These are phyloP conservation scores for Falco punctatus DNA, from an alignment of 2,113 vertebrate species.

Conservation along the genomic window DNA sequence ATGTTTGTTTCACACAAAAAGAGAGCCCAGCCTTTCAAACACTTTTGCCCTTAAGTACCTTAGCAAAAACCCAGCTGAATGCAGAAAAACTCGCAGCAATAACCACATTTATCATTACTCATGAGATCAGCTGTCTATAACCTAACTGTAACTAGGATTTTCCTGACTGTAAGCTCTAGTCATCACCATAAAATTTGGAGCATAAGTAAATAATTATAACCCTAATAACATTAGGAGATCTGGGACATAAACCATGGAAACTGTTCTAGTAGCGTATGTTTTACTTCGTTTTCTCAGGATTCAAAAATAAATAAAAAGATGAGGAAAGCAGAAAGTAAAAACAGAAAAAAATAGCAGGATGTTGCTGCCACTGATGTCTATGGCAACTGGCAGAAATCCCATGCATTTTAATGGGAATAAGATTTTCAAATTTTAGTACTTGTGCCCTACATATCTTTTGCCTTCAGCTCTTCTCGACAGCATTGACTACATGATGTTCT, in stretches of 20 bases:
- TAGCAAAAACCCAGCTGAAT: neutral
- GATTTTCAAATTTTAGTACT: conserved; percentile 65
- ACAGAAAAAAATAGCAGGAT: conserved; percentile 20
- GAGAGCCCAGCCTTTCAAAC: neutral
- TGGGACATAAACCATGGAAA: neutral
- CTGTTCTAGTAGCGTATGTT: neutral
- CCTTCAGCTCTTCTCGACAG: conserved; percentile 35
- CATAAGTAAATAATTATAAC: neutral
- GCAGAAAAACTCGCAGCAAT: neutral
- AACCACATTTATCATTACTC: neutral
- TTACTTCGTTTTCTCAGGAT: neutral
- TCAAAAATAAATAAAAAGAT: conserved; percentile 26
- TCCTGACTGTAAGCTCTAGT: neutral
- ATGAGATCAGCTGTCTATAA: neutral
- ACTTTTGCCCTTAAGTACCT: neutral
- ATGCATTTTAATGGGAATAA: conserved; percentile 52
- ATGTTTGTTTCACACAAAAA: neutral
- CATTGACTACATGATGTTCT: conserved; percentile 45
- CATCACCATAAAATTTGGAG: neutral
- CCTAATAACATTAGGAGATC: neutral
- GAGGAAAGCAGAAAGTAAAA: conserved; percentile 27
- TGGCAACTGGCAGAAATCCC: conserved; percentile 62
- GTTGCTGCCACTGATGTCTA: conserved; percentile 55
- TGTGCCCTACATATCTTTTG: conserved; percentile 55
- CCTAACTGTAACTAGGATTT: neutral